Evolutionary conservation across 2,888 invertebrate species (phyloP).

Genomic region (Leucophenga maculata): DNA sequence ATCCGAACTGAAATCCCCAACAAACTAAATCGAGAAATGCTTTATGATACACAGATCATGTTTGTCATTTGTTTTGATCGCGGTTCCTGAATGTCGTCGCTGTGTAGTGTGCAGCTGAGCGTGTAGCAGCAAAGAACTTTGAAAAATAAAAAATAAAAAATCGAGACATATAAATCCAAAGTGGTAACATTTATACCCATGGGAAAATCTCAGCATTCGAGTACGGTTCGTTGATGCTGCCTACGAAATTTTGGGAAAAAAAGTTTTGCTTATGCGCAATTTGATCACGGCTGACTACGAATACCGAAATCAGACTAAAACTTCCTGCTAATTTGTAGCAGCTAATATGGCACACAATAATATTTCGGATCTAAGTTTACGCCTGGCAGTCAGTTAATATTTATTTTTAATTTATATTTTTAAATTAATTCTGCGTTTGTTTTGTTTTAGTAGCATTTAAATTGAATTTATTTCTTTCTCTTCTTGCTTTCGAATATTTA

Average conservation of each 20-base stretch:
- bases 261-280: too few relatives aligned
- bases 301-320: too few relatives aligned
- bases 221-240: too few relatives aligned
- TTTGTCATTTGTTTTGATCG: slow-evolving; percentile 44
- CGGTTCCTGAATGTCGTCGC: neutral
- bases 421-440: slow-evolving; percentile 9
- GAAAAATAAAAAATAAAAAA: slow-evolving; percentile 55
- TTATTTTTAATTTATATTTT: neutral
- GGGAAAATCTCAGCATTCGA: slow-evolving; percentile 44
- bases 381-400: too few relatives aligned
- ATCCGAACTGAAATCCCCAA: slow-evolving; percentile 49
- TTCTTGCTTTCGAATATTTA: slow-evolving; percentile 29
- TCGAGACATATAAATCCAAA: neutral
- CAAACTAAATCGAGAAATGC: slow-evolving; percentile 31
- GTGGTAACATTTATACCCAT: slow-evolving; percentile 58
- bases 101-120: slow-evolving; percentile 54
- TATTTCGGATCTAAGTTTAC: too few relatives aligned
- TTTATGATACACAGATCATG: slow-evolving; percentile 55
- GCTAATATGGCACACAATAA: too few relatives aligned
- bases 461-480: slow-evolving; percentile 20
- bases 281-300: too few relatives aligned
- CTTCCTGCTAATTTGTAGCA: too few relatives aligned
- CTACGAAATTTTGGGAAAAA: too few relatives aligned
- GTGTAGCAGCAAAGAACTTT: slow-evolving; percentile 47
- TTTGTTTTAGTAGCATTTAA: slow-evolving; percentile 38